These are phyloP conservation scores for Parnassius mnemosyne DNA, from an alignment of 2,888 invertebrate species.

Conservation along the genomic window DNA sequence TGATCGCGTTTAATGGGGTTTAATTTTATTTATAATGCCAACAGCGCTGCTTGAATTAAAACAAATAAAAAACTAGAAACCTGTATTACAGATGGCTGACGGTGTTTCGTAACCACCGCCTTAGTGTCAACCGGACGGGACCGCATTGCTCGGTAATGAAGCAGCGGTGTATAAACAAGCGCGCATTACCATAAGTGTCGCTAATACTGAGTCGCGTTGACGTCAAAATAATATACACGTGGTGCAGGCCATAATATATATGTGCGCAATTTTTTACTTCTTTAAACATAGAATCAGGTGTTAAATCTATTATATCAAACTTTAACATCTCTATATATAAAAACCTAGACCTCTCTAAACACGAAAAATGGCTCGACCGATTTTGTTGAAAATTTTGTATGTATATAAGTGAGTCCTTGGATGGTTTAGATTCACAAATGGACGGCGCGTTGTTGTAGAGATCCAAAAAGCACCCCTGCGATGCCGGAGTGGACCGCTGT, in stretches of 20 bases:
- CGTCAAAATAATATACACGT: conserved; percentile 6
- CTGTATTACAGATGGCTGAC: conserved; percentile 7
- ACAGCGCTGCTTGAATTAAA: not conserved
- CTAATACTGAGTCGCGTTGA: not conserved
- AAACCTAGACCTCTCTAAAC: too few species aligned
- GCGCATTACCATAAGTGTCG: not conserved
- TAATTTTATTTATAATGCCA: conserved; percentile 9
- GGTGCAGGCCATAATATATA: not conserved
- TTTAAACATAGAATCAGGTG: too few species aligned
- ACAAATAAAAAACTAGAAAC: conserved; percentile 1
- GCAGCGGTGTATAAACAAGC: conserved; percentile 9
- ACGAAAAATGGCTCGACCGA: too few species aligned
- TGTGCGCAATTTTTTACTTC: not conserved
- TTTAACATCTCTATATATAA: too few species aligned
- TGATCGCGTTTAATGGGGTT: not conserved
- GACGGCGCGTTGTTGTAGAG: too few species aligned
- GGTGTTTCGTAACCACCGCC: conserved; percentile 4
- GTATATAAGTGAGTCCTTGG: too few species aligned
- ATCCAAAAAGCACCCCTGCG: too few species aligned
- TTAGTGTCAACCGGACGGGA: conserved; percentile 13
- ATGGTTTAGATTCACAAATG: too few species aligned
- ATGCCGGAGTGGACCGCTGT: too few species aligned
- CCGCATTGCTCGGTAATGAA: conserved; percentile 21
- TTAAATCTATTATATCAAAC: too few species aligned
- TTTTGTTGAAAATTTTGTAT: too few species aligned